Percentiles rank a stretch among this genome's conserved stretches.
Conservation (phyloP, 2,888 invertebrate genomes). For the Calliopum simillimum region DNA sequence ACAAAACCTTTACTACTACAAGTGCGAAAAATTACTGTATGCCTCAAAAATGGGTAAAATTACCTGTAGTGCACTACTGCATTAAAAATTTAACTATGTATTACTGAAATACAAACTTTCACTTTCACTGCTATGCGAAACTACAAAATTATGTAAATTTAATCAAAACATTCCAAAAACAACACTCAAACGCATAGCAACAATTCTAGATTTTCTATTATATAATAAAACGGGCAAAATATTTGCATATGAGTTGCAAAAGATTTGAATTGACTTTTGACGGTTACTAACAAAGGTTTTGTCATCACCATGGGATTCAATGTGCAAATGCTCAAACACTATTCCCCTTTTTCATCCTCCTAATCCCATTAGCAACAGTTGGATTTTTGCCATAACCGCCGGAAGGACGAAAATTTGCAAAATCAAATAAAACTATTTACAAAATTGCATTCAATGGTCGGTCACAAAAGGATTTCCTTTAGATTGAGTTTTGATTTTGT, state of each 20-base stretch:
- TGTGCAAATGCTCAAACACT: neutral
- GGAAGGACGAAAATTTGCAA: constrained; percentile 8
- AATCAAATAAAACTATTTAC: constrained; percentile 31
- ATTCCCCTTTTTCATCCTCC: constrained; percentile 46
- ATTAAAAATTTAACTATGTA: no score
- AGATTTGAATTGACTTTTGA: constrained; percentile 1
- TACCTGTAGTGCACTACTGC: no score
- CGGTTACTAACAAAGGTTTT: neutral
- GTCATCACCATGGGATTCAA: neutral
- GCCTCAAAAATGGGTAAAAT: no score
- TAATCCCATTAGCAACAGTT: constrained; percentile 65
- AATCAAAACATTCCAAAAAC: constrained; percentile 7
- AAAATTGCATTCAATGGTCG: neutral
- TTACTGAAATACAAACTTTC: no score
- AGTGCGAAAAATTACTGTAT: no score
- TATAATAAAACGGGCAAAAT: neutral
- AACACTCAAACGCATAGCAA: constrained; percentile 7
- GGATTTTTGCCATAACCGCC: constrained; percentile 30
- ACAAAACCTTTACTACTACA: no score
- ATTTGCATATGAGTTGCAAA: constrained; percentile 8
- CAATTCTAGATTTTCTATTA: constrained; percentile 1
- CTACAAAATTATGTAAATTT: constrained; percentile 16
- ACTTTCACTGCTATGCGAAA: neutral
- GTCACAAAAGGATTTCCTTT: neutral
- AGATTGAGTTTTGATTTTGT: constrained; percentile 17